phyloP scores from a whole-genome alignment of 2,797 vertebrate genomes.

The Enteromius viviparus region DNA sequence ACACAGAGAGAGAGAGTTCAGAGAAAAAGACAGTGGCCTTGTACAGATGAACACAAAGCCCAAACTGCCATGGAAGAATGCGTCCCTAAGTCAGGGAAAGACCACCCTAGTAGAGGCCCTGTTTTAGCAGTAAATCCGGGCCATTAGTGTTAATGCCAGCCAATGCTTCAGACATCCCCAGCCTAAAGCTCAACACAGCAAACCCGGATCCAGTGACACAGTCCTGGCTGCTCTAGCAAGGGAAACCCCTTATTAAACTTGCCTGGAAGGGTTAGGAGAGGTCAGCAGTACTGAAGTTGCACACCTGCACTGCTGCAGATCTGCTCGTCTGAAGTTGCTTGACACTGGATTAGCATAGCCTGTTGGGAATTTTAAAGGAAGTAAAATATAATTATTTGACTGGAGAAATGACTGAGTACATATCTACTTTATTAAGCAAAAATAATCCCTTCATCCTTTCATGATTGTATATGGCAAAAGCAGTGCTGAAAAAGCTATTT shows the following conservation, averaged over 20 bases:
- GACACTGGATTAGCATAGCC: conserved; percentile 45
- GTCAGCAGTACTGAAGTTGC: conserved; percentile 20
- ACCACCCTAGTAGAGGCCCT: conserved; percentile 69
- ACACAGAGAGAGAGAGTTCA: conserved; percentile 34
- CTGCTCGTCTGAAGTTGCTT: conserved; percentile 16
- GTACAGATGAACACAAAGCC: conserved; percentile 66
- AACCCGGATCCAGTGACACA: conserved; percentile 34
- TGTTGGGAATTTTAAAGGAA: conserved; percentile 26
- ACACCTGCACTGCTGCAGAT: conserved; percentile 36
- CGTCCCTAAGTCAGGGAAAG: conserved; percentile 72
- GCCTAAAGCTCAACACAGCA: conserved; percentile 63
- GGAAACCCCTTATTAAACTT: conserved; percentile 42
- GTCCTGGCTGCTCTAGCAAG: conserved; percentile 27
- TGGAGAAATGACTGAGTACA: background rate
- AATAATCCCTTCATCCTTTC: background rate
- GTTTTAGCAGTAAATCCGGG: conserved; percentile 79
- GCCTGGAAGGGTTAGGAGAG: conserved; percentile 41
- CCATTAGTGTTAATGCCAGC: conserved; percentile 76
- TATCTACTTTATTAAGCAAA: background rate
- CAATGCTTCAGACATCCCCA: conserved; percentile 75
- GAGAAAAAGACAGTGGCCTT: conserved; percentile 53
- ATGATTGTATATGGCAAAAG: background rate
- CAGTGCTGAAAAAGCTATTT: background rate
- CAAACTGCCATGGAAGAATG: conserved; percentile 68
- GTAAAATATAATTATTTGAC: conserved; percentile 3